Evolutionary conservation across 2,113 vertebrate genomes (phyloP).

Genomic region (Gavialis gangeticus): DNA sequence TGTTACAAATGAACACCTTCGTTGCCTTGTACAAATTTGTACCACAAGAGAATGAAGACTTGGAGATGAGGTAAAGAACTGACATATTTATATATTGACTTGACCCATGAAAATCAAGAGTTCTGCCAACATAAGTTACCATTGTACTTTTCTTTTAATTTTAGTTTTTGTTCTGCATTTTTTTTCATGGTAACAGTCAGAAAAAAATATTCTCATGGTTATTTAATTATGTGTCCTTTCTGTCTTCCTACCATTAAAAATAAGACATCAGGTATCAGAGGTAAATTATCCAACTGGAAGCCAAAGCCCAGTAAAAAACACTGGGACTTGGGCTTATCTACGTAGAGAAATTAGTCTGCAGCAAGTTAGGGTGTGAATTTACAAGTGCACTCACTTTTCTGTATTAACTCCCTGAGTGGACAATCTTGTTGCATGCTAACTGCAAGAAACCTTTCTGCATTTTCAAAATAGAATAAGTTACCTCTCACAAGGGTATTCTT

Average conservation of each 20-base stretch:
- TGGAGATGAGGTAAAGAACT: conserved; percentile 91
- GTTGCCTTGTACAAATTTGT: conserved; percentile 96
- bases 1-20: conserved; percentile 89
- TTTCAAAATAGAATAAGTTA: too few species aligned
- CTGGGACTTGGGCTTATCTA: too few species aligned
- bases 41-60: conserved; percentile 93
- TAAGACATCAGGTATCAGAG: too few species aligned
- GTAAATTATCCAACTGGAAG: not conserved
- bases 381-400: too few species aligned
- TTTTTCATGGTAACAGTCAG: not conserved
- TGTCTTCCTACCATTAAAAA: not conserved
- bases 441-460: too few species aligned
- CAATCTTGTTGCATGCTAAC: too few species aligned
- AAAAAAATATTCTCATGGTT: not conserved
- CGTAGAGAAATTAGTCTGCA: too few species aligned
- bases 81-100: not conserved
- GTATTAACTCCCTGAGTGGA: too few species aligned
- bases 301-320: not conserved
- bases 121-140: not conserved
- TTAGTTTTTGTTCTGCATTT: not conserved
- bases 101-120: not conserved
- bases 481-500: too few species aligned
- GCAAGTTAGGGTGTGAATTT: too few species aligned
- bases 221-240: not conserved
- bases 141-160: not conserved